Base-by-base conservation (phyloP, 2,888 invertebrate species). In the Drosophila anomalata region DNA sequence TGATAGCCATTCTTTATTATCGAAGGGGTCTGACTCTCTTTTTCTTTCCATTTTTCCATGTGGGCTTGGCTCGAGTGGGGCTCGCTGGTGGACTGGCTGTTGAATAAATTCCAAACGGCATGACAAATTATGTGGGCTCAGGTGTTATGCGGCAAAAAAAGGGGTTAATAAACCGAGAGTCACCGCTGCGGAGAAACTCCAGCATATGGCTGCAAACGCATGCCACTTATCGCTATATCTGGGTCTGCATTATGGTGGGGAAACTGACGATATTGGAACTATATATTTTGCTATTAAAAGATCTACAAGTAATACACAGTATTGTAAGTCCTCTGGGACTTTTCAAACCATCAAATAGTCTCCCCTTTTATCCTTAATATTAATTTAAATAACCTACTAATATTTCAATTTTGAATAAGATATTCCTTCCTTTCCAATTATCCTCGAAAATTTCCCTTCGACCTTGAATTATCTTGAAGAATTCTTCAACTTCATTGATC, bases 81-180 rank as follows among this genome's bases (percentile, higher is more conserved):
- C 58, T 54, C 70, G 52, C 67, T 78, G 78, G 55, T 54, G 44
- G 73, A 47, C 36, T 52, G 73, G 59, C 67, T 79, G 78, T 73
- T 82, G 78, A 87, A 73, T 75, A 80, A 79, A 87, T 83, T 87
- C 65, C 81, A 85, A 85, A 76, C 65, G 85, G 75, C 81, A 82
- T 87, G 83, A 83, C 88, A 89, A 89, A 89, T 89, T 87, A 90
- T 89, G 89, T 89, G 89, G 89, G 89, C 79, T 89, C 89, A 89
- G 89, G 89, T 89, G 89, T 86, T 89, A 79, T 65, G 76, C 74
- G 80, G 77, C 20, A 36, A 70, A 66, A 70, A 73, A 70, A 73
- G 84, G 82, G 84, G 84, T 87, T 79, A 85, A 85, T 71, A 87
- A 85, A 85, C 84, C 78, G 76, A 67, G 29, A 53, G 67, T 47